phyloP scores from a whole-genome alignment of 2,797 vertebrate genomes.

The Sebastes itinus region DNA sequence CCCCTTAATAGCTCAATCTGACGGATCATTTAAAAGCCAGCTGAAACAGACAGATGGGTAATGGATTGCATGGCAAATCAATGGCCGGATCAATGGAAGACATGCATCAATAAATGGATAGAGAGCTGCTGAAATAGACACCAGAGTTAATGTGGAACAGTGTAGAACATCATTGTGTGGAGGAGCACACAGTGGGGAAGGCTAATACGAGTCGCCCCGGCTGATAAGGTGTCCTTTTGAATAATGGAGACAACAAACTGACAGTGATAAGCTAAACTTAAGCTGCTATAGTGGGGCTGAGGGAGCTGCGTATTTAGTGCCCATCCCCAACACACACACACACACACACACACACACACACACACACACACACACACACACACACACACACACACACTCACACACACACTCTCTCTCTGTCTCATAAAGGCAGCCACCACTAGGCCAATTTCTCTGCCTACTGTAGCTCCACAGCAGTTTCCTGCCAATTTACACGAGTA shows the following conservation, averaged over 20 bases:
- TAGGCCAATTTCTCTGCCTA: not conserved
- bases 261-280: slow-evolving; percentile 65
- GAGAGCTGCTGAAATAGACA: slow-evolving; percentile 79
- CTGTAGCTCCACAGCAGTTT: slow-evolving; percentile 15
- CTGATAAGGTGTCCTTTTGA: slow-evolving; percentile 73
- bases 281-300: slow-evolving; percentile 34
- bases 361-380: slow-evolving; percentile 7
- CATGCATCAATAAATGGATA: slow-evolving; percentile 83
- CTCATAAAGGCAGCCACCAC: not conserved
- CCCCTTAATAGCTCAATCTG: slow-evolving; percentile 77
- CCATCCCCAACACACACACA: slow-evolving; percentile 27
- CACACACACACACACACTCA: slow-evolving; percentile 19
- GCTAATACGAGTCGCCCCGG: slow-evolving; percentile 43
- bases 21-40: slow-evolving; percentile 81
- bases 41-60: slow-evolving; percentile 81
- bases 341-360: slow-evolving; percentile 8
- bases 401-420: not conserved
- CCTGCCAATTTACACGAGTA: slow-evolving; percentile 19
- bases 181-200: slow-evolving; percentile 47
- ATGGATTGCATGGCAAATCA: slow-evolving; percentile 82
- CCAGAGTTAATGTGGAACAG: slow-evolving; percentile 64
- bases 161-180: slow-evolving; percentile 58
- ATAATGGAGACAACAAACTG: slow-evolving; percentile 71
- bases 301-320: slow-evolving; percentile 28
- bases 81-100: slow-evolving; percentile 77